Percentiles rank a stretch among this genome's conserved stretches.
Evolutionary conservation across 1,140 invertebrate species (phyloP).

Genomic region (Neodiprion lecontei): DNA sequence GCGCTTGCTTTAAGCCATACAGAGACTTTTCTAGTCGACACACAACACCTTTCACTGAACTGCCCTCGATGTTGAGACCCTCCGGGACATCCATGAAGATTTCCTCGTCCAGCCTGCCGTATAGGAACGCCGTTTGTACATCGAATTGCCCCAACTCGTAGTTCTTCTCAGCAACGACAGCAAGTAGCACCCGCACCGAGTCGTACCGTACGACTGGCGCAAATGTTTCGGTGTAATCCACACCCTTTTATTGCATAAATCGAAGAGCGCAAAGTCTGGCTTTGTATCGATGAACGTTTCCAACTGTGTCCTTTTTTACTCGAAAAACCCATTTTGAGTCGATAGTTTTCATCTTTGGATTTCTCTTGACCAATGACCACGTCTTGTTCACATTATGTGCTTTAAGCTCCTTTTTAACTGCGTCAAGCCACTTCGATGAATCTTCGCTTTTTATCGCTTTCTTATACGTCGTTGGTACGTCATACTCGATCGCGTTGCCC

Average conservation of each 20-base stretch:
- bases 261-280: slow-evolving; percentile 37
- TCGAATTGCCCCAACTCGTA: slow-evolving; percentile 44
- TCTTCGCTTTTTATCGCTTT: slow-evolving; percentile 15
- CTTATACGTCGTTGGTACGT: slow-evolving; percentile 15
- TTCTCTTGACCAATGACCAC: slow-evolving; percentile 39
- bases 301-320: slow-evolving; percentile 38
- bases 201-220: slow-evolving; percentile 39
- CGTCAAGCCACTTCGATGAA: slow-evolving; percentile 17
- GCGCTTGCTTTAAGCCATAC: slow-evolving; percentile 52
- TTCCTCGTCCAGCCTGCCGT: slow-evolving; percentile 53
- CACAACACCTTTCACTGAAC: slow-evolving; percentile 27
- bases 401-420: slow-evolving; percentile 9
- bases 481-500: slow-evolving; percentile 16
- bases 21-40: slow-evolving; percentile 49
- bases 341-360: slow-evolving; percentile 33
- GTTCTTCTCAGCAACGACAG: slow-evolving; percentile 38
- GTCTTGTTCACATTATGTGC: slow-evolving; percentile 33
- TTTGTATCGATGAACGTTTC: slow-evolving; percentile 23
- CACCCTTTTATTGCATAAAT: slow-evolving; percentile 36
- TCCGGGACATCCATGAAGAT: slow-evolving; percentile 53
- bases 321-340: slow-evolving; percentile 45
- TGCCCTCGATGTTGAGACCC: slow-evolving; percentile 37
- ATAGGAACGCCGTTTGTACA: slow-evolving; percentile 51
- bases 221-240: slow-evolving; percentile 43
- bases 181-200: slow-evolving; percentile 41